Evolutionary conservation across 2,113 vertebrate species (phyloP).

Genomic region (Cephalopholis sonnerati): DNA sequence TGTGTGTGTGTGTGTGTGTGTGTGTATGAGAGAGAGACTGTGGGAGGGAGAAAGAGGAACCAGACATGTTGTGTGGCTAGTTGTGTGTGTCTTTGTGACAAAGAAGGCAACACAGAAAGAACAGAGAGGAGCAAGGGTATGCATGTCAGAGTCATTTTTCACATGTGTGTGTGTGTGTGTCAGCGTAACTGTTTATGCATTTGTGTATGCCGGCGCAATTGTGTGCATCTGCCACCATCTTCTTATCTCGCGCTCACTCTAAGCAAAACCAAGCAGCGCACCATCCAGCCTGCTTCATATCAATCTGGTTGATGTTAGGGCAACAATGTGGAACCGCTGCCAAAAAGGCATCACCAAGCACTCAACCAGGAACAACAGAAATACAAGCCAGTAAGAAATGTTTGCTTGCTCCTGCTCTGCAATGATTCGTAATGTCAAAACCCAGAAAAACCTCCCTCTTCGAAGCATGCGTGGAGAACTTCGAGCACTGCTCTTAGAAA

Average conservation of each 20-base stretch:
- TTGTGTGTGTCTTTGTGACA: constrained; percentile 41
- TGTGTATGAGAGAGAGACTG: constrained; percentile 10
- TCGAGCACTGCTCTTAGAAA: constrained; percentile 16
- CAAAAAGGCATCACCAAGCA: constrained; percentile 31
- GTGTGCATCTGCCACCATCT: constrained; percentile 50
- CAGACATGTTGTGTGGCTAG: constrained; percentile 29
- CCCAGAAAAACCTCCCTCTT: constrained; percentile 1
- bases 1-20: constrained; percentile 16
- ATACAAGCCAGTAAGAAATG: constrained; percentile 35
- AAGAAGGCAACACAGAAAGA: constrained; percentile 14
- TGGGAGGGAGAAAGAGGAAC: constrained; percentile 14
- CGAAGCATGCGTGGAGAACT: constrained; percentile 10
- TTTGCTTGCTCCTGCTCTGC: constrained; percentile 23
- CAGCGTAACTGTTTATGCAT: constrained; percentile 51
- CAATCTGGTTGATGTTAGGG: constrained; percentile 60
- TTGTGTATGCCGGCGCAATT: constrained; percentile 31
- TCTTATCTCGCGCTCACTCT: constrained; percentile 59
- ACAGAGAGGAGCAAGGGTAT: constrained; percentile 19
- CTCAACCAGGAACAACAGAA: constrained; percentile 51
- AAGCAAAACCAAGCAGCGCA: constrained; percentile 38
- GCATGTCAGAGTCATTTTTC: constrained; percentile 45
- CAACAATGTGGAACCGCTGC: constrained; percentile 66
- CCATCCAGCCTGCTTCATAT: constrained; percentile 50
- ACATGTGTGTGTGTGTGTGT: neutral
- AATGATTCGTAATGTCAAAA: constrained; percentile 34